Percentiles rank a stretch among this genome's conserved stretches.
Evolutionary conservation across 2,797 vertebrate genomes (phyloP).

Genomic region (Etheostoma perlongum): DNA sequence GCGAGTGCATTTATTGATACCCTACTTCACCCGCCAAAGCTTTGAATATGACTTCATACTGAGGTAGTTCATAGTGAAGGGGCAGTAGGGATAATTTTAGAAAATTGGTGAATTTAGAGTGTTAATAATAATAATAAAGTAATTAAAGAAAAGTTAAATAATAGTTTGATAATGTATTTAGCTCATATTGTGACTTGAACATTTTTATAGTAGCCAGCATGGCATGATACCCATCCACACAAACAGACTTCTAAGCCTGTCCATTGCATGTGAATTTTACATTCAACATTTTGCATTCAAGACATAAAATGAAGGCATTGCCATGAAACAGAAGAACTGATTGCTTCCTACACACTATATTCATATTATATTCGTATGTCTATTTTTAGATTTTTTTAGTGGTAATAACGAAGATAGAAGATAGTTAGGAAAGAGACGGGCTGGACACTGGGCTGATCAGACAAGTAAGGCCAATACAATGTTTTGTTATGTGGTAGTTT

Average conservation of each 20-base stretch:
- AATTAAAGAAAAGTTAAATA: background rate
- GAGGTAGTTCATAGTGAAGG: background rate
- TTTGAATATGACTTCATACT: background rate
- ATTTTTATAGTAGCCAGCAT: background rate
- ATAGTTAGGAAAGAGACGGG: background rate
- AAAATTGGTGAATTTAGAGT: background rate
- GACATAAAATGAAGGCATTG: constrained; percentile 29
- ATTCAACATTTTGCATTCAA: constrained; percentile 31
- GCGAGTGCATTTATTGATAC: background rate
- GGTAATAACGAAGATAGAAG: constrained; percentile 26
- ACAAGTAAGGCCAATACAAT: background rate
- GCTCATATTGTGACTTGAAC: background rate
- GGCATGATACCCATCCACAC: background rate
- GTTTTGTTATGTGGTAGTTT: constrained; percentile 14
- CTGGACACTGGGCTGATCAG: background rate
- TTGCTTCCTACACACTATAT: constrained; percentile 33
- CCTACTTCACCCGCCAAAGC: background rate
- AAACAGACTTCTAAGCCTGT: background rate
- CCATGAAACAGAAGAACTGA: constrained; percentile 9
- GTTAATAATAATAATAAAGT: background rate
- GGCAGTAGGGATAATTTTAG: background rate
- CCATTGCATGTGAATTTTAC: constrained; percentile 11
- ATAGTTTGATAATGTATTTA: background rate
- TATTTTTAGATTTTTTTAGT: constrained; percentile 18
- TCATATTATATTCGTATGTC: background rate